Evolutionary conservation across 1,140 invertebrate genomes (phyloP), one percentile per base, ranked within the genome.

Genomic region (Pogonomyrmex barbatus): DNA sequence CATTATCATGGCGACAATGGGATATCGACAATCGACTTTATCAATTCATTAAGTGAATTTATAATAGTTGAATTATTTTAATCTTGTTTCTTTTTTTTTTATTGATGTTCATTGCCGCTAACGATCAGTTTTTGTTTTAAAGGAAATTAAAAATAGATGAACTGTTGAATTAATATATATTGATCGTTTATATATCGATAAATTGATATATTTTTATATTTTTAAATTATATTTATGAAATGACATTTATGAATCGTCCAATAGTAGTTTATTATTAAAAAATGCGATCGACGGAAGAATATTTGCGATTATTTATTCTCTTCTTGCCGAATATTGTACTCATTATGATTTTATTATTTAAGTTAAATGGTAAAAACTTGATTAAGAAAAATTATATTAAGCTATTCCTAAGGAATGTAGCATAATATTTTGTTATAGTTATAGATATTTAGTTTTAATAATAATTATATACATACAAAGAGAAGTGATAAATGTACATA

Each of bases 381-480:
- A 68, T 8, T 45, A 24, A 24, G 87, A 87, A 83, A 83, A 86
- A 79, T 65, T 83, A 86, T 45, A 42, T 84, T 90, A 89, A 91
- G 52, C 52, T 86, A 75, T 90, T 89, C 85, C 87, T 70, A 77
- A 87, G 14, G 45, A 85, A 67, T 42, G 85, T 88, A 90, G 82
- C 67, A 65, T 92, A 91, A 90, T 87, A 84, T 92, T 81, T 91
- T 90, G 88, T 91, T 92, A 91, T 81, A 84, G 88, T 17, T 50
- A 4, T 90, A 91, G 76, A 89, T 62, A 33, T 83, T 50, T 68
- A 89, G 84, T 89, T 89, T 77, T 89, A 88, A 86, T 50, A 30
- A n/a, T 45, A 45, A 5, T 5, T 45, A 42, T 24, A 67, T 2
- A 77, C 6, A 30, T 60, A 76, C 39, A 54, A 68, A 54, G 17